Conservation (phyloP, 2,797 vertebrate species). For the Rhyacichthys aspro region DNA sequence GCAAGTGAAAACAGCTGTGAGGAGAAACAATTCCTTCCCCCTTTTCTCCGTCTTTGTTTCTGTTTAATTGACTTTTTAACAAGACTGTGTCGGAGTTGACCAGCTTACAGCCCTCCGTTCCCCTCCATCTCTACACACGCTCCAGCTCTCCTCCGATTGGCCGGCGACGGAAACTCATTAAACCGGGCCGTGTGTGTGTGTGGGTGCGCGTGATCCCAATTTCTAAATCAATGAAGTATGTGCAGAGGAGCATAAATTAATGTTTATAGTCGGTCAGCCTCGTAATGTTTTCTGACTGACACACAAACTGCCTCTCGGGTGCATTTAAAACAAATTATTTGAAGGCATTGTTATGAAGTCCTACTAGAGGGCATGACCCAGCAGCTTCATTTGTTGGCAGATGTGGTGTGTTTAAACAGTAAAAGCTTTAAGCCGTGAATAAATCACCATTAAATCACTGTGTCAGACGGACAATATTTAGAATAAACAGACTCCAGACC, state of each 20-base stretch:
- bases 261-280: constrained; percentile 58
- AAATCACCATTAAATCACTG: not conserved
- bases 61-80: constrained; percentile 83
- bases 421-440: not conserved
- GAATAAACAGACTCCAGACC: constrained; percentile 12
- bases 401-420: constrained; percentile 10
- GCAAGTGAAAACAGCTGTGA: constrained; percentile 52
- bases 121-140: constrained; percentile 34
- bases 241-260: constrained; percentile 57
- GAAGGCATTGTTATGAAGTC: constrained; percentile 32
- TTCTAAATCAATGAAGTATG: constrained; percentile 59
- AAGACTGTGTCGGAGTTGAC: constrained; percentile 71
- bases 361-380: constrained; percentile 21
- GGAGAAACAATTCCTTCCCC: constrained; percentile 40
- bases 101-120: constrained; percentile 53
- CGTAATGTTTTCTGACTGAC: constrained; percentile 38
- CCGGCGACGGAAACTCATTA: constrained; percentile 73
- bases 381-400: constrained; percentile 32
- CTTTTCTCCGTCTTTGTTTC: constrained; percentile 65
- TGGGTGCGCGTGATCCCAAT: constrained; percentile 46
- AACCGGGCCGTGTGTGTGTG: constrained; percentile 49
- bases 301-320: constrained; percentile 36
- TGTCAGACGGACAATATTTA: not conserved
- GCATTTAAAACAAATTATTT: constrained; percentile 50
- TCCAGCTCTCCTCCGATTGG: constrained; percentile 37